These are phyloP conservation scores for Mactra quadrangularis DNA, from an alignment of 1,140 invertebrate species.

Conservation along the genomic window DNA sequence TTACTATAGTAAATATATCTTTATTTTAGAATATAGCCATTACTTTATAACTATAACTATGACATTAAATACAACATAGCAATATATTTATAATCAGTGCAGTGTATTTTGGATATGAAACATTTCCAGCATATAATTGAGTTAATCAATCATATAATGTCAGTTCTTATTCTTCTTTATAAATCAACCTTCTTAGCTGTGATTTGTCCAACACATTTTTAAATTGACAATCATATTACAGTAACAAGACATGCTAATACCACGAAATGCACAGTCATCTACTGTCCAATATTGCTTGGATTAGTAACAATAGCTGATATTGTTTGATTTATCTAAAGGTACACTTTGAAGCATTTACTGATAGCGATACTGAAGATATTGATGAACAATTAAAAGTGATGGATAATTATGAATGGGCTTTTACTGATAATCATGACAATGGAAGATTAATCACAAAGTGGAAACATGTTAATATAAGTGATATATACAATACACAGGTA, in stretches of 20 bases:
- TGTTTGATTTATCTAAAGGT: constrained; percentile 56
- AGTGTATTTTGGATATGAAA: not conserved
- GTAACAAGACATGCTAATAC: not conserved
- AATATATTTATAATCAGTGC: no score
- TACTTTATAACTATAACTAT: no score
- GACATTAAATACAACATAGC: no score
- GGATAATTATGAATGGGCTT: constrained; percentile 61
- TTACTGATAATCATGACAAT: constrained; percentile 41
- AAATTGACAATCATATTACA: not conserved
- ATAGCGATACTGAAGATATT: constrained; percentile 51
- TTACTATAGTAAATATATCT: no score
- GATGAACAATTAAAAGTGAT: constrained; percentile 29
- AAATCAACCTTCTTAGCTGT: no score
- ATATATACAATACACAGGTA: not conserved
- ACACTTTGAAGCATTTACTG: constrained; percentile 49
- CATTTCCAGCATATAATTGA: not conserved
- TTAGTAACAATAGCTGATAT: not conserved
- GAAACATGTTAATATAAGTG: constrained; percentile 6
- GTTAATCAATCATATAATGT: not conserved
- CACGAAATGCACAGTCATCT: not conserved
- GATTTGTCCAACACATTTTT: not conserved
- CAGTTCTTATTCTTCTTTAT: not conserved
- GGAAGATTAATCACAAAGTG: constrained; percentile 26
- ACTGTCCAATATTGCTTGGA: not conserved
- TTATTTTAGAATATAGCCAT: not conserved